Evolutionary conservation across 2,888 invertebrate genomes (phyloP), one percentile per base, ranked within the genome.

Genomic region (Tillus elongatus): DNA sequence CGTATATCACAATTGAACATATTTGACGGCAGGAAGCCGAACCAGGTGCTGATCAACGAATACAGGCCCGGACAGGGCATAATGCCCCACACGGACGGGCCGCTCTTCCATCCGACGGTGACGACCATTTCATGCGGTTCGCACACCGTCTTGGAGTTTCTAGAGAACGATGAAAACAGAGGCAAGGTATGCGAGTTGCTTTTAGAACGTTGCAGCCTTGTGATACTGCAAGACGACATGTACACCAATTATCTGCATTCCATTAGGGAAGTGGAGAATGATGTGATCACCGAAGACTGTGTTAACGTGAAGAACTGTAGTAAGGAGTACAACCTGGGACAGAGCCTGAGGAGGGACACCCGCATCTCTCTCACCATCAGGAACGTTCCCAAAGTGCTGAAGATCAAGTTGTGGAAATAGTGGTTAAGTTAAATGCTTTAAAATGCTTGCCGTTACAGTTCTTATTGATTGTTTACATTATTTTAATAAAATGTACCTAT

Each of bases 81-180:
- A 42, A 86, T 97, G 86, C 87, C 96, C 2, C 97, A 98, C 68
- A 79, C 86, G 13, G 98, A 98, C 68, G 98, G 98, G 0, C 86
- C 91, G 0, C 67, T 97, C 10, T 98, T 95, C 63, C 80, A 81
- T 63, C 95, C 96, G 0, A 82, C 83, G 9, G 87, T 98, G 37
- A 82, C 91, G 11, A 98, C 97, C 0, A 81, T 98, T 40, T 88
- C 82, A 32, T 79, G 92, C 50, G 92, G 93, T 0, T 89, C 92
- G 0, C 88, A 93, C 59, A 85, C 86, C 8, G 63, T 95, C n/a
- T 70, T 98, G 30, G 85, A 91, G 60, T 92, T 96, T 63, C 75
- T 79, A 44, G 69, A 76, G 54, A 70, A 60, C 32, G 56, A 64
- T 36, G 65, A 69, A 30, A 59, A 63, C 27, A 52, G 64, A 36